Evolutionary conservation across 2,888 invertebrate genomes (phyloP), one percentile per base, ranked within the genome.

Genomic region (Andrena flavipes): DNA sequence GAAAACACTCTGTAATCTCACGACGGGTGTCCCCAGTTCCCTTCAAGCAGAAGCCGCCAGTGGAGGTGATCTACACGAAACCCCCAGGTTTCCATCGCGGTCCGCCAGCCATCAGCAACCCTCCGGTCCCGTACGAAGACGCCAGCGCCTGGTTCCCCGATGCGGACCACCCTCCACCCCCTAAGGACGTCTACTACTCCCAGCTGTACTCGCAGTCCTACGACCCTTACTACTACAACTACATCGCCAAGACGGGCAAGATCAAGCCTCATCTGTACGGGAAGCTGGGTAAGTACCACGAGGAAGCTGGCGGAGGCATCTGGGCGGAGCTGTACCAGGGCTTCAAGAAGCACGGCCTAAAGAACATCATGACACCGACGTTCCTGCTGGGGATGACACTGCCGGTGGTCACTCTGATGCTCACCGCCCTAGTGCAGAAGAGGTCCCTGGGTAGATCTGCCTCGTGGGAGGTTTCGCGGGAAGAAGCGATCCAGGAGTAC

Each of bases 181-280:
- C 86, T 2, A 91, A 91, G 42, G 91, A 91, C 68, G 63, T 93
- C 33, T 91, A 90, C 33, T 93, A 91, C 51, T 93, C 93, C 0
- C 93, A 93, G 63, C 74, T 93, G 0, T 93, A 92, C 75, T 88
- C 92, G 0, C 93, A 93, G 72, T 93, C 93, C 2, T 93, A 92
- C 81, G 93, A 93, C 76, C 93, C 93, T 33, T 86, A 92, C 74
- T 93, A 93, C 29, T 93, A 93, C 83, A 92, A 93, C 69, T 93
- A 93, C 76, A 93, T 93, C 23, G 91, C 91, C 0, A 90, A 93
- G 73, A 93, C 93, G 1, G 93, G 93, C 0, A 93, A 93, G 63
- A 89, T 93, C 6, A 93, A 92, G 60, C 93, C 93, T 0, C 84
- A 92, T 73, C 85, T 93, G 0, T 93, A 93, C 35, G 93, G 93